Conservation (phyloP, 2,113 vertebrate species). For the Glaucidium brasilianum region DNA sequence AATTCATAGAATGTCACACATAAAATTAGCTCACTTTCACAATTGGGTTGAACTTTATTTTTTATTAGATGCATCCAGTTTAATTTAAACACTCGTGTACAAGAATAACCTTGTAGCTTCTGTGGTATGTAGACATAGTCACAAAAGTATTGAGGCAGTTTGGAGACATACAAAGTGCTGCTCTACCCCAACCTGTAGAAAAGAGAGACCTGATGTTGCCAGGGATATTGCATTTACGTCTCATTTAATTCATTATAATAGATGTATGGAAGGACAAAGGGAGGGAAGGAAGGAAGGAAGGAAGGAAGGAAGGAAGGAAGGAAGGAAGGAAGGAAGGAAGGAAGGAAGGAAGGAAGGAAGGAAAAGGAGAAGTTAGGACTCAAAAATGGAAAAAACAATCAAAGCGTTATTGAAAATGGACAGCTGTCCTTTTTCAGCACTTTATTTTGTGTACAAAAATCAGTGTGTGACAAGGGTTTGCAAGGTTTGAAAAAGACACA, state of each 20-base stretch:
- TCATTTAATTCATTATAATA: background rate
- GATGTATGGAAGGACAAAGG: background rate
- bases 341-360: no score
- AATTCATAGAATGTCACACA: background rate
- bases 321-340: no score
- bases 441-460: background rate
- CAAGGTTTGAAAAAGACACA: background rate
- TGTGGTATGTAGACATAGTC: constrained; percentile 6
- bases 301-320: no score
- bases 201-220: background rate
- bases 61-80: background rate
- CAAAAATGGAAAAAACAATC: background rate
- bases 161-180: background rate
- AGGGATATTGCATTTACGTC: background rate
- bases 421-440: background rate
- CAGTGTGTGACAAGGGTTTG: background rate
- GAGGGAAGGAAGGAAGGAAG: background rate
- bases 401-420: background rate
- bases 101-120: constrained; percentile 28
- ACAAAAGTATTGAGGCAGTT: background rate
- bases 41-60: background rate
- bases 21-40: background rate
- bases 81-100: background rate
- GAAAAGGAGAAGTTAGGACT: background rate
- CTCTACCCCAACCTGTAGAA: background rate